Evolutionary conservation across 64 coral and sea anemone genomes (phyloP), one percentile per base, ranked within the genome.

Genomic region (Pachyseris speciosa): DNA sequence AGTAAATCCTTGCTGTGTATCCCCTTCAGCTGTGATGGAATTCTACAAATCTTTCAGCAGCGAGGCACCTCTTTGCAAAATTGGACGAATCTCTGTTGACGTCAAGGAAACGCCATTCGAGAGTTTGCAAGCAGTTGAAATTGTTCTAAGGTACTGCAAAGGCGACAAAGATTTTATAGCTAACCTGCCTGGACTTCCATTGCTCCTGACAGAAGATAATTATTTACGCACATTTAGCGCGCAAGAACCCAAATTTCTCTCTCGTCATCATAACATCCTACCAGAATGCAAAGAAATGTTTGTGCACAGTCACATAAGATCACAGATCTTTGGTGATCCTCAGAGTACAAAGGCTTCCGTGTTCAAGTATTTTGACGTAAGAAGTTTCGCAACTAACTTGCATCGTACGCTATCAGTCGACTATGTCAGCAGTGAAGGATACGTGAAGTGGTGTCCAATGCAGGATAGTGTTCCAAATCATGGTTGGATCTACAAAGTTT

Each of bases 191-290:
- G 96, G 89, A 2, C 78, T 98, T 64, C 96, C 96, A 32, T 60
- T 98, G 52, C 80, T 98, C 13, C 67, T 98, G 26, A 98, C 96
- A 1, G 44, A 89, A 39, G 96, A 98, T 64, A 55, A 86, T 24
- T 37, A 38, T 25, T 12, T 98, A 3, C 71, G 44, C 27, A 26
- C 15, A 31, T 95, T 95, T 58, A 75, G 72, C 42, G 6, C 17
- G 2, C 5, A 42, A 0, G 25, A 67, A 52, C 69, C 69, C 16
- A 86, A 73, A 38, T 98, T 92, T 39, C 51, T 91, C 10, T 89
- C 86, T 40, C 37, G 26, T 1, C 79, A 94, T 48, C 9, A 37
- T n/a, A 2, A 75, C 3, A 42, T 98, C 30, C 40, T 92, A 17
- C 89, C 93, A 42, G 5, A 72, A 45, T 89, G 86, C 37, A 27